phyloP scores from a whole-genome alignment of 2,888 invertebrate species.

The Lysandra bellargus region DNA sequence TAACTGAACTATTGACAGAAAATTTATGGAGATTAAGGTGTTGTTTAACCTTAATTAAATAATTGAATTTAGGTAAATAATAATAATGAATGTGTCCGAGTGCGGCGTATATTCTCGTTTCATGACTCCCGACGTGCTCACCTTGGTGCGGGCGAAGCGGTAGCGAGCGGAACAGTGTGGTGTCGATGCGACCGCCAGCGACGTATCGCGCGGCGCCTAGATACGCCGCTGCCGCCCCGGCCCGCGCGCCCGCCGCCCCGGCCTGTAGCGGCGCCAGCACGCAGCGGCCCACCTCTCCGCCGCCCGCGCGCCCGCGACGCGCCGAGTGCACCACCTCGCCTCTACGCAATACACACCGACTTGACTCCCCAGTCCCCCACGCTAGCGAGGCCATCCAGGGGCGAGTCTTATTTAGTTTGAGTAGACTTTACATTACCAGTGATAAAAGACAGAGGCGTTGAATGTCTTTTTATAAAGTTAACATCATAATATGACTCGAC shows the following conservation, averaged over 20 bases:
- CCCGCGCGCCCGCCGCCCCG: slow-evolving; percentile 38
- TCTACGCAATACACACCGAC: slow-evolving; percentile 44
- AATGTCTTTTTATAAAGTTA: no score
- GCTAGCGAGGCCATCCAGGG: background rate
- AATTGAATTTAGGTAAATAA: no score
- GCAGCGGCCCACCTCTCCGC: slow-evolving; percentile 44
- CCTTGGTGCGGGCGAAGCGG: slow-evolving; percentile 63
- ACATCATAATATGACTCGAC: no score
- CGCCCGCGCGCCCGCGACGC: slow-evolving; percentile 42
- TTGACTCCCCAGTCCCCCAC: background rate
- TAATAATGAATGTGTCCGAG: no score
- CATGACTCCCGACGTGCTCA: slow-evolving; percentile 39
- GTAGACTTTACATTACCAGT: no score
- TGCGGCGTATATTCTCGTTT: no score
- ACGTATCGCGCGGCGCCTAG: slow-evolving; percentile 89
- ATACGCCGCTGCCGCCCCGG: slow-evolving; percentile 84
- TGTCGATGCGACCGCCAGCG: slow-evolving; percentile 82
- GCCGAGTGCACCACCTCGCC: slow-evolving; percentile 60
- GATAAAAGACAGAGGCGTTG: no score
- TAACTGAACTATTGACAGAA: no score
- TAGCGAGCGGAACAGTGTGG: slow-evolving; percentile 68
- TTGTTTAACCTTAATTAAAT: no score
- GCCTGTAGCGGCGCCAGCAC: slow-evolving; percentile 45
- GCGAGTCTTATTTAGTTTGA: background rate
- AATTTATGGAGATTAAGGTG: no score